Conservation (phyloP, 2,113 vertebrate species). For the Amphiprion ocellaris region DNA sequence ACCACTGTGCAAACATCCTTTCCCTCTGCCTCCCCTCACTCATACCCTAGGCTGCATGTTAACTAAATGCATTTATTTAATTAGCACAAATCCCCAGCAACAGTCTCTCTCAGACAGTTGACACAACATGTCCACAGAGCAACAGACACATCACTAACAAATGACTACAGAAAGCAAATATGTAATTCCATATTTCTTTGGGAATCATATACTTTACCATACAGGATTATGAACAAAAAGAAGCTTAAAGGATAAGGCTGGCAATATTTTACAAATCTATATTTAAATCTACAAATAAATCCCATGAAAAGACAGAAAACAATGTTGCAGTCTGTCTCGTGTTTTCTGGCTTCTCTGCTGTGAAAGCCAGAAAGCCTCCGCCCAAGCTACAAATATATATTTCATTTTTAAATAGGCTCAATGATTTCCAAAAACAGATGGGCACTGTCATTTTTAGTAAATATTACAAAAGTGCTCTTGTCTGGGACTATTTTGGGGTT, state of each 20-base stretch:
- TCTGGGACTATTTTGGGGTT: not conserved
- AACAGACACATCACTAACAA: not conserved
- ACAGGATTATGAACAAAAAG: not conserved
- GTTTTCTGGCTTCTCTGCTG: not conserved
- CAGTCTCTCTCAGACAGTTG: not conserved
- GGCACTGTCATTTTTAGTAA: constrained; percentile 8
- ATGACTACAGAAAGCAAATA: not conserved
- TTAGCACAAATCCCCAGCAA: constrained; percentile 11
- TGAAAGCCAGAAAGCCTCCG: not conserved
- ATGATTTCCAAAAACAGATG: constrained; percentile 1
- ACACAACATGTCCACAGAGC: not conserved
- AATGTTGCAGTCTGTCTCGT: not conserved
- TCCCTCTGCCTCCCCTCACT: not conserved
- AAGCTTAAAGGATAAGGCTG: not conserved
- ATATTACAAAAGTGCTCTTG: not conserved
- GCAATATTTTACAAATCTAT: not conserved
- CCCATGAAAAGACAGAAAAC: not conserved
- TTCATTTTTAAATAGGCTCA: not conserved
- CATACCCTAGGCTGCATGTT: not conserved
- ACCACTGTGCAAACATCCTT: not conserved
- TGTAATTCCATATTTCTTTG: not conserved
- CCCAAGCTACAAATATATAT: not conserved
- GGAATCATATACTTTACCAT: not conserved
- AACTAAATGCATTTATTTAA: constrained; percentile 1
- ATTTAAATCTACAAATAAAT: not conserved